A percentile compares a stretch with the other conserved stretches of the same genome.
phyloP scores from a whole-genome alignment of 1,140 invertebrate species.

The Achatina immaculata region DNA sequence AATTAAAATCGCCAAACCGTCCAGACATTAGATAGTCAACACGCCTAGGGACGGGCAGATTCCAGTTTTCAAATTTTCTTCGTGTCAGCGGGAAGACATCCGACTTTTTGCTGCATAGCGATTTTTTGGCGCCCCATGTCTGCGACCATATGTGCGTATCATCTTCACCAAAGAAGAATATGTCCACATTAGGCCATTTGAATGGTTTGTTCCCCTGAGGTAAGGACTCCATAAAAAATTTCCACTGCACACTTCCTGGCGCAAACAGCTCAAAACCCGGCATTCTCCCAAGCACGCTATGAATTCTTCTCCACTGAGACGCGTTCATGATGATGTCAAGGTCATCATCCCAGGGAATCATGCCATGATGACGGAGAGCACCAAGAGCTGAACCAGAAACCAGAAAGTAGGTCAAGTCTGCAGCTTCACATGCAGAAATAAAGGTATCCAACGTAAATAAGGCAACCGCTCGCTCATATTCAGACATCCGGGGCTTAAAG shows the following conservation, averaged over 20 bases:
- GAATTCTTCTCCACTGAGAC: conserved; percentile 43
- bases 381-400: conserved; percentile 58
- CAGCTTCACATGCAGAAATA: conserved; percentile 37
- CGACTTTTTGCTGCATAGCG: conserved; percentile 45
- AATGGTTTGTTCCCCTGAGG: conserved; percentile 38
- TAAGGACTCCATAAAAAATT: conserved; percentile 50
- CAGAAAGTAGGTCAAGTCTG: conserved; percentile 54
- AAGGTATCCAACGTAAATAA: conserved; percentile 45
- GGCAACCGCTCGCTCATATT: conserved; percentile 35
- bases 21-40: conserved; percentile 33
- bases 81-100: conserved; percentile 57
- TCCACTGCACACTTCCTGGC: conserved; percentile 49
- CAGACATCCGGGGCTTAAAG: conserved; percentile 41
- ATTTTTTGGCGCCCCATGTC: conserved; percentile 44
- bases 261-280: conserved; percentile 42
- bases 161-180: conserved; percentile 64
- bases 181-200: conserved; percentile 63
- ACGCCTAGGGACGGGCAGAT: conserved; percentile 52
- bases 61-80: conserved; percentile 49
- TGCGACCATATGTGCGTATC: conserved; percentile 61
- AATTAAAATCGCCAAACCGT: conserved; percentile 44
- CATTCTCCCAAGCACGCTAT: conserved; percentile 39
- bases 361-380: conserved; percentile 54
- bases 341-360: conserved; percentile 67
- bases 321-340: conserved; percentile 56